Evolutionary conservation across 2,113 vertebrate species (phyloP), one percentile per base, ranked within the genome.

Genomic region (Dicrurus megarhynchus): DNA sequence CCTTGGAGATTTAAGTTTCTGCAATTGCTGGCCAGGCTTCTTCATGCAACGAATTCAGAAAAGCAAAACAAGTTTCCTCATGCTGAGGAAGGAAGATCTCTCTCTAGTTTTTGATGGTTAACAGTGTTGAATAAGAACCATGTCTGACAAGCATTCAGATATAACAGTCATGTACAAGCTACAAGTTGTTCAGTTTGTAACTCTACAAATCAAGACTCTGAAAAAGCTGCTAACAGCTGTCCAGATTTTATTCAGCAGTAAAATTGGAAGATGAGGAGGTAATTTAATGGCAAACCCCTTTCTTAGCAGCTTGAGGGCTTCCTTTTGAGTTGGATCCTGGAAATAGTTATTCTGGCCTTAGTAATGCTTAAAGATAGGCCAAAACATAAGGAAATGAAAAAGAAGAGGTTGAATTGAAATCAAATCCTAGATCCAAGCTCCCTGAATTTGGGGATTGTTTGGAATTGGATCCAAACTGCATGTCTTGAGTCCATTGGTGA

Each of bases 1-100:
- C 96, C 95, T 93, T 76, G 32, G 97, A 95, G 96, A 95, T 10
- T 79, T 71, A 70, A 44, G 47, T 49, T 95, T 87, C 90, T 96
- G 80, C 77, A 89, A 7, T 81, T 83, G 61, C 55, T 95, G 68
- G 91, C 85, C 84, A 95, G 68, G 41, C 20, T 92, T 96, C 93
- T 88, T 84, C 33, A 93, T 10, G 27, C 74, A 95, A 87, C 22
- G 37, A 69, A 92, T 37, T 76, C 44, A 79, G 87, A 87, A 91
- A 89, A 93, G 85, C 94, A 95, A 93, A 97, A 93, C 61, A 95
- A 94, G 27, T 97, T 94, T 95, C 74, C 75, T 94, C 84, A 37
- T 87, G 61, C 69, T 87, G 61, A 80, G 67, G 79, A 83, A 85
- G 75, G 73, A 88, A 77, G 78, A 70, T 60, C 5, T 92, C 32